phyloP scores from a whole-genome alignment of 2,113 vertebrate genomes.

The Camarhynchus parvulus region DNA sequence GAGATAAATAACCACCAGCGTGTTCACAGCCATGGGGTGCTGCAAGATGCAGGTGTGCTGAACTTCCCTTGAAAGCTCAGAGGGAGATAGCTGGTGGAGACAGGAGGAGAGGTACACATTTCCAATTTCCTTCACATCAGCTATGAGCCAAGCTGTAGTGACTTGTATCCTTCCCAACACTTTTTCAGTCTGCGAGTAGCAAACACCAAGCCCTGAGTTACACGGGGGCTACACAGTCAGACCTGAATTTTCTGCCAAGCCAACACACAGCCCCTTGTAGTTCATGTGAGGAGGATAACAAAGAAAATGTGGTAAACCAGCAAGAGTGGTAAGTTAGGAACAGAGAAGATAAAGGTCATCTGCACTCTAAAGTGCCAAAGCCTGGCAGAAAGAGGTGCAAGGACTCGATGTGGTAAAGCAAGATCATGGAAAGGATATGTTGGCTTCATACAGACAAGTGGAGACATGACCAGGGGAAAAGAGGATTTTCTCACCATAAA shows the following conservation, averaged over 20 bases:
- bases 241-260: not conserved
- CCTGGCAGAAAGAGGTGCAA: fast-evolving
- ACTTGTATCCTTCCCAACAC: fast-evolving
- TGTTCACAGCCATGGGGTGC: not conserved
- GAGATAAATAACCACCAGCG: fast-evolving
- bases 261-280: not conserved
- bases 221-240: not conserved
- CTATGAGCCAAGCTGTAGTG: not conserved
- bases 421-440: fast-evolving
- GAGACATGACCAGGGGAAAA: not conserved
- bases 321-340: not conserved
- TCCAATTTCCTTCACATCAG: not conserved
- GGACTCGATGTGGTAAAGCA: not conserved
- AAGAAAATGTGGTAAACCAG: not conserved
- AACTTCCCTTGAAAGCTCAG: not conserved
- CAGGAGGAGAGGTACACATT: not conserved
- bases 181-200: not conserved
- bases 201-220: not conserved
- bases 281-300: not conserved
- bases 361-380: not conserved
- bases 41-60: not conserved
- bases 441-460: not conserved
- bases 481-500: not conserved
- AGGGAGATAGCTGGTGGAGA: not conserved
- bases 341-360: not conserved